These are phyloP conservation scores for Camptogramma bilineatum DNA, from an alignment of 2,888 invertebrate species.

Conservation along the genomic window DNA sequence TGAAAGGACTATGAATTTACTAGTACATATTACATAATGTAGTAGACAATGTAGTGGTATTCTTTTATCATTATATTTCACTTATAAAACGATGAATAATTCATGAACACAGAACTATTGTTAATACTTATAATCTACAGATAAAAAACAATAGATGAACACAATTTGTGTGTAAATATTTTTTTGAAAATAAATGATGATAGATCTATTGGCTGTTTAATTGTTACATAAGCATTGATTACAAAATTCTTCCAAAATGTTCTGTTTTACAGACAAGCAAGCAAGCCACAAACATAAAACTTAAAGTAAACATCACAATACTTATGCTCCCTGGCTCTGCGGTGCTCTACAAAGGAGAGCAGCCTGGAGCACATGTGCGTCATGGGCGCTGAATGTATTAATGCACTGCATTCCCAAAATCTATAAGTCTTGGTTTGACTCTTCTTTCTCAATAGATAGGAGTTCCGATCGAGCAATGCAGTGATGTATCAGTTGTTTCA, in stretches of 20 bases:
- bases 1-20: neutral
- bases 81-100: too few species aligned
- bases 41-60: too few species aligned
- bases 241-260: constrained; percentile 19
- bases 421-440: constrained; percentile 28
- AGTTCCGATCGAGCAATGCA: constrained; percentile 74
- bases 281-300: constrained; percentile 20
- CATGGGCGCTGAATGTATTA: too few species aligned
- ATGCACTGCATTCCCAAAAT: too few species aligned
- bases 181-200: constrained; percentile 14
- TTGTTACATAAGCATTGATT: neutral
- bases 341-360: too few species aligned
- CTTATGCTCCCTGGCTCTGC: too few species aligned
- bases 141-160: neutral
- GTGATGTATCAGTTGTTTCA: constrained; percentile 85
- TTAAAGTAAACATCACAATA: constrained; percentile 31
- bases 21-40: too few species aligned
- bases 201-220: neutral
- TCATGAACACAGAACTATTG: too few species aligned
- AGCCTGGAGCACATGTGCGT: too few species aligned
- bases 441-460: constrained; percentile 73
- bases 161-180: constrained; percentile 12
- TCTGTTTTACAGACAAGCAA: constrained; percentile 19
- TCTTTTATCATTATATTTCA: too few species aligned
- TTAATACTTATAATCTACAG: too few species aligned